Conservation (phyloP, 2,888 invertebrate species). For the Acrobasis suavella region DNA sequence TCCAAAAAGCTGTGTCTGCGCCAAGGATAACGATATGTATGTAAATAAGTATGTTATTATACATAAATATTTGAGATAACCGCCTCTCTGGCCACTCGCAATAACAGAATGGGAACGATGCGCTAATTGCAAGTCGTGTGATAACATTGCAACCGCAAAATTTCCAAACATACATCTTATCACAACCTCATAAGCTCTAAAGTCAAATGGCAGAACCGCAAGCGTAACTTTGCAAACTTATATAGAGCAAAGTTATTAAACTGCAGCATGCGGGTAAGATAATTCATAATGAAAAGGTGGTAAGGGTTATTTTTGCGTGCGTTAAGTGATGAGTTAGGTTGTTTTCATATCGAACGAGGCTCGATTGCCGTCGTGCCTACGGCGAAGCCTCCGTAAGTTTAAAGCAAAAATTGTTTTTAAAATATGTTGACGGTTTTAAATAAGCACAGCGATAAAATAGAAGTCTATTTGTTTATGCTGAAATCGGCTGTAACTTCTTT, state of each 20-base stretch:
- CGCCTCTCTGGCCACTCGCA: constrained; percentile 28
- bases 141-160: constrained; percentile 26
- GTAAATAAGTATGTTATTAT: constrained; percentile 16
- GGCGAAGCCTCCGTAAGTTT: constrained; percentile 19
- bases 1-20: too few relatives aligned
- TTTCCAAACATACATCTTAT: constrained; percentile 12
- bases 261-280: constrained; percentile 3
- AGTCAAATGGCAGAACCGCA: constrained; percentile 4
- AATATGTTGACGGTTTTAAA: constrained; percentile 9
- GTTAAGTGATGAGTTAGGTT: background rate
- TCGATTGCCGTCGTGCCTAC: constrained; percentile 25
- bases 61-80: constrained; percentile 27
- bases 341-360: constrained; percentile 27
- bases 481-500: background rate
- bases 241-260: constrained; percentile 27
- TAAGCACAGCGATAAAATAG: background rate
- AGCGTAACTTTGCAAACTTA: constrained; percentile 22
- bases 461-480: background rate
- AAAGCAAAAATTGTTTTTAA: constrained; percentile 8
- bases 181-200: constrained; percentile 7
- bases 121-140: constrained; percentile 30
- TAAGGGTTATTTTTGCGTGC: constrained; percentile 3
- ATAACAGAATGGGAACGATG: constrained; percentile 33
- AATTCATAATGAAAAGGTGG: background rate
- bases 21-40: background rate